These are phyloP conservation scores for Lumbricus terrestris DNA, from an alignment of 2,888 invertebrate genomes.

Conservation along the genomic window DNA sequence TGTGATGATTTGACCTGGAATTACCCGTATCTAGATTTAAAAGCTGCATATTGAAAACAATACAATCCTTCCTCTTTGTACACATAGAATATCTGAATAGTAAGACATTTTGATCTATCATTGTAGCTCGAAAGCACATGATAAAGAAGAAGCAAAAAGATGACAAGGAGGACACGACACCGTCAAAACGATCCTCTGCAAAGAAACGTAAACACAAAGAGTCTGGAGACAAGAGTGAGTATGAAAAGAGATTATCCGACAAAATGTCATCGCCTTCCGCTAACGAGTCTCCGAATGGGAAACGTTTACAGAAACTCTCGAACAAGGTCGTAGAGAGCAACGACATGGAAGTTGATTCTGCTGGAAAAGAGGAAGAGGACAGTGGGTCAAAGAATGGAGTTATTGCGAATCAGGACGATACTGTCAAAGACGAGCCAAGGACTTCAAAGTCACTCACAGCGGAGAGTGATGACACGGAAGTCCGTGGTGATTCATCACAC, in stretches of 20 bases:
- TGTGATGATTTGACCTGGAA: too few species aligned
- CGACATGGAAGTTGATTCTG: background rate
- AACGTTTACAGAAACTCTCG: background rate
- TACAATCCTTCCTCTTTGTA: background rate
- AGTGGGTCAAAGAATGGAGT: background rate
- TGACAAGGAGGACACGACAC: background rate
- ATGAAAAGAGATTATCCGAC: background rate
- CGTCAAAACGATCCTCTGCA: background rate
- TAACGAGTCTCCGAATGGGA: background rate
- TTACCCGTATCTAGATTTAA: background rate
- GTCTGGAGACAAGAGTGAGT: background rate
- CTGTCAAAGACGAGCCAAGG: background rate
- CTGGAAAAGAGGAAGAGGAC: background rate
- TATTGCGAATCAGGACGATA: background rate
- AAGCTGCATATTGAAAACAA: background rate
- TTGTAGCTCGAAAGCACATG: slow-evolving; percentile 9
- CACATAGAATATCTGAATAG: background rate
- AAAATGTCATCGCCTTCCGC: background rate
- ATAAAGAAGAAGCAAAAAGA: background rate
- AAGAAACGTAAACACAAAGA: background rate
- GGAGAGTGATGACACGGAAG: background rate
- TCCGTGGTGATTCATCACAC: background rate
- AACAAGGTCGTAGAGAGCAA: background rate
- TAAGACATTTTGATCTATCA: background rate
- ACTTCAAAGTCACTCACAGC: background rate